Evolutionary conservation across 1,140 invertebrate genomes (phyloP).

Genomic region (Phymastichus coffea): DNA sequence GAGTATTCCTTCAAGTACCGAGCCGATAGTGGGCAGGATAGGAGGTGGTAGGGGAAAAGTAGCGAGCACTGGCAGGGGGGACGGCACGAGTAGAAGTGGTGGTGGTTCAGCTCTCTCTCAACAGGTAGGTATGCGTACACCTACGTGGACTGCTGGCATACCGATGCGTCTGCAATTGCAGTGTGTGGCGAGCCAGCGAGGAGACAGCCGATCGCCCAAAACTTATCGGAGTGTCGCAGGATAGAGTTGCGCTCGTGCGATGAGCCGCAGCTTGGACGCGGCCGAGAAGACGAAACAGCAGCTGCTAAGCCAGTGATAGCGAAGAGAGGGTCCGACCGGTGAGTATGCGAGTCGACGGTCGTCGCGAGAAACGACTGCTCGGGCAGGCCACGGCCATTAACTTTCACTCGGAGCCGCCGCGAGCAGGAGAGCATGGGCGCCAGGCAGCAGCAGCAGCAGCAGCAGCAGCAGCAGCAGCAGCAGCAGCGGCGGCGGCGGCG

Average conservation of each 20-base stretch:
- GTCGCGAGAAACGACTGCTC: too few species aligned
- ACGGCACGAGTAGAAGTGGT: background rate
- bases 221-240: too few species aligned
- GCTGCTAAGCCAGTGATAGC: too few species aligned
- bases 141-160: slow-evolving; percentile 25
- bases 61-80: background rate
- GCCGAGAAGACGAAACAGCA: too few species aligned
- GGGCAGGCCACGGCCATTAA: too few species aligned
- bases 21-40: background rate
- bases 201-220: too few species aligned
- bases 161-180: slow-evolving; percentile 21
- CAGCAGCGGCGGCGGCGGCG: background rate
- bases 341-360: too few species aligned
- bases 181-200: too few species aligned
- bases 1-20: too few species aligned
- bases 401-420: background rate
- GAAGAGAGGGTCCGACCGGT: too few species aligned
- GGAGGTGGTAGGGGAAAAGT: background rate
- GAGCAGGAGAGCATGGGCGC: background rate
- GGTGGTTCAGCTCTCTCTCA: background rate
- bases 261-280: too few species aligned
- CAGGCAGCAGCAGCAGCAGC: background rate
- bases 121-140: slow-evolving; percentile 26
- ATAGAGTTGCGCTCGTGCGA: too few species aligned
- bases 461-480: background rate